A percentile compares a stretch with the other conserved stretches of the same genome.
phyloP scores from a whole-genome alignment of 2,888 invertebrate genomes.

The Anodontia alba region DNA sequence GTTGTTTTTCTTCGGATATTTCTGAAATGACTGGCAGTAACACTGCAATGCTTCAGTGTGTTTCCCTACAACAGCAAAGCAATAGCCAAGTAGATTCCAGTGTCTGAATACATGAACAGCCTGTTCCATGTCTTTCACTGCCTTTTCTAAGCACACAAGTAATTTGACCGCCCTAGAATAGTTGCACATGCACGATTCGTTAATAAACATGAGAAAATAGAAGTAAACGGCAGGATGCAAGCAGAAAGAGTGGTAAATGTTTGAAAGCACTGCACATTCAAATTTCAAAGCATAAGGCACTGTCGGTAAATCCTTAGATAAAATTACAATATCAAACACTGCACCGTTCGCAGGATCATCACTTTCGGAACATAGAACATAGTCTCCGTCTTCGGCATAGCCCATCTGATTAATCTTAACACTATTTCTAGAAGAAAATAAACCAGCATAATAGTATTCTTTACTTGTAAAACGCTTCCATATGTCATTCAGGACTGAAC shows the following conservation, averaged over 20 bases:
- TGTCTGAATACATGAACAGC: neutral
- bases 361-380: neutral
- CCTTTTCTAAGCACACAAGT: neutral
- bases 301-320: slow-evolving; percentile 3
- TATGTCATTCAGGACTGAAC: neutral
- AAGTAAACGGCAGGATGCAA: slow-evolving; percentile 33
- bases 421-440: neutral
- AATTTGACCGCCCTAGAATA: neutral
- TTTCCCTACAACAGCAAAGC: neutral
- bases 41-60: no score
- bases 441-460: neutral
- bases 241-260: neutral
- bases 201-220: slow-evolving; percentile 8
- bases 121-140: neutral
- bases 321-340: slow-evolving; percentile 25
- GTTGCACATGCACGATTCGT: neutral
- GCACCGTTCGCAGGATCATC: neutral
- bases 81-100: slow-evolving; percentile 22
- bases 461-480: neutral
- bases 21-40: no score
- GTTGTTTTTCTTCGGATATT: no score
- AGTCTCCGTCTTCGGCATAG: neutral
- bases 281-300: slow-evolving; percentile 27
- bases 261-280: slow-evolving; percentile 23
- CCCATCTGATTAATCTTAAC: neutral